Base-by-base conservation (phyloP, 2,797 vertebrate species). In the Limnodromus scolopaceus region DNA sequence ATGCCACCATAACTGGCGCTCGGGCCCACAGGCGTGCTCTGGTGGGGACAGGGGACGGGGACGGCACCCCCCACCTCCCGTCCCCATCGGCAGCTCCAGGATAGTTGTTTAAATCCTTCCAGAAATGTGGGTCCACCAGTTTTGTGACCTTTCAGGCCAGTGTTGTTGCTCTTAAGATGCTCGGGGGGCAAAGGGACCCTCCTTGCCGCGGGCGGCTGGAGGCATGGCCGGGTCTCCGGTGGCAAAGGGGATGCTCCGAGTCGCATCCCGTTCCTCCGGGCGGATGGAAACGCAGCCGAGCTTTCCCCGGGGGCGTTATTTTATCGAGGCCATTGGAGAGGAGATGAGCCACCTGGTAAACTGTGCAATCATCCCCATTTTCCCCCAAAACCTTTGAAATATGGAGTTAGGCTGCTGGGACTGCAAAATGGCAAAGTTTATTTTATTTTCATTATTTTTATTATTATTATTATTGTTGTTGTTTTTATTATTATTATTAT, bases 1-100 rank as follows among this genome's bases (percentile, higher is more conserved):
- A 98, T 97, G 95, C 86, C 61, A 54, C 86, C 1, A 0, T 95
- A 96, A 96, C 80, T 97, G 9, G 45, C 8, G 58, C 79, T 54
- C 4, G 3, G 87, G 60, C 85, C 79, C 70, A 2, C 78, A 74
- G 93, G 65, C 86, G n/a, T 12, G 7, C 17, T 63, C 38, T 1
- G 9, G 27, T 5, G 2, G 77, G 14, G n/a, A 9, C 0, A 3
- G 32, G 45, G 6, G 60, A 60, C 9, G 1, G 54, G 28, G 46
- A 38, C 4, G 1, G 20, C 60, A 28, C 14, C 72, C 39, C 34
- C 16, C 32, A 11, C 48, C 43, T 66, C 48, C 81, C 65, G 78
- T 24, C 32, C 19, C 22, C 41, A 6, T 1, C 7, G 5, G 27
- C 2, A 69, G 32, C 14, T 24, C 82, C 25, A 2, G 1, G 10